These are phyloP conservation scores for Patella vulgata DNA, from an alignment of 1,140 invertebrate genomes.

Conservation along the genomic window DNA sequence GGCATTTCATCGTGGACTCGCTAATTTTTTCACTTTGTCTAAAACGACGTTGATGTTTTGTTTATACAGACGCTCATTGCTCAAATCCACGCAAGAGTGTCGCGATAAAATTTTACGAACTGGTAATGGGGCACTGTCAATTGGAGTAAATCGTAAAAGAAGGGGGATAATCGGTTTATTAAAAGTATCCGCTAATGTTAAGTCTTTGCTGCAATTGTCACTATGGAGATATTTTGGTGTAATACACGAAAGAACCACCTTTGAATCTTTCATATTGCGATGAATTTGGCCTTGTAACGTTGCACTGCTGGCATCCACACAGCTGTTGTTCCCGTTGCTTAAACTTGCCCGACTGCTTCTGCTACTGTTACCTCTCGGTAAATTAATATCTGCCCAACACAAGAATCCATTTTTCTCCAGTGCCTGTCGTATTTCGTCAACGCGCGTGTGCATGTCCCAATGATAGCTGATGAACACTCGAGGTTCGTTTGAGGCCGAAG, in stretches of 20 bases:
- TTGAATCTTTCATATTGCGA: constrained; percentile 57
- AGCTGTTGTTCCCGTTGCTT: constrained; percentile 6
- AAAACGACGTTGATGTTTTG: constrained; percentile 55
- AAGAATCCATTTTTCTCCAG: constrained; percentile 64
- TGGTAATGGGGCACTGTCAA: constrained; percentile 59
- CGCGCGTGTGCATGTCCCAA: constrained; percentile 67
- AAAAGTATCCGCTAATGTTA: constrained; percentile 67
- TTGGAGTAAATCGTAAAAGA: constrained; percentile 64
- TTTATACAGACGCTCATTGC: constrained; percentile 62
- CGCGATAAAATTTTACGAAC: constrained; percentile 53
- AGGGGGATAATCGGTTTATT: constrained; percentile 69
- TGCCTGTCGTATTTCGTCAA: constrained; percentile 62
- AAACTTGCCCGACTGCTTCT: constrained; percentile 44
- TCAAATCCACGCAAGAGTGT: constrained; percentile 55
- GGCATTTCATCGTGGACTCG: constrained; percentile 23
- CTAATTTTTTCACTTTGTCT: constrained; percentile 53
- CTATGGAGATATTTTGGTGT: constrained; percentile 69
- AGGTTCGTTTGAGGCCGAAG: constrained; percentile 39
- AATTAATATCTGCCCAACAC: constrained; percentile 69
- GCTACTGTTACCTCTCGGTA: constrained; percentile 57
- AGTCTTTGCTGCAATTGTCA: constrained; percentile 67
- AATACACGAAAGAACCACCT: constrained; percentile 66
- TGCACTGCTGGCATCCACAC: constrained; percentile 38
- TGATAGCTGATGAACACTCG: constrained; percentile 69
- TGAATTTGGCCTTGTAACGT: constrained; percentile 58